phyloP scores from a whole-genome alignment of 1,140 invertebrate species.

The Trichogramma pretiosum region DNA sequence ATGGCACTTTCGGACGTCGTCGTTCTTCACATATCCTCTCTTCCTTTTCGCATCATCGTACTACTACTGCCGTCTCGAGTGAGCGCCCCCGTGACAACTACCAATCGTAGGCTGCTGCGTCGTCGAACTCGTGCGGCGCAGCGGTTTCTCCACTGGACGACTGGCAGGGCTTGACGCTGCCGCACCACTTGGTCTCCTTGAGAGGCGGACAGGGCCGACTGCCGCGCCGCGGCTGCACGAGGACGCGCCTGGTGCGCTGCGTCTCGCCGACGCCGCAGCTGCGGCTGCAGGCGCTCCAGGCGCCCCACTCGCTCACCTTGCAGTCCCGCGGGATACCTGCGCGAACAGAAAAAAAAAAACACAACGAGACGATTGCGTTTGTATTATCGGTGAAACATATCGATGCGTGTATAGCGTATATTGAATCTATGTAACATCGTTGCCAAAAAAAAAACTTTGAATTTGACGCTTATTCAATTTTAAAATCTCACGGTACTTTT shows the following conservation, averaged over 20 bases:
- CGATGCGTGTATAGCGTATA: no score
- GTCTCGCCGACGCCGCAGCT: slow-evolving; percentile 82
- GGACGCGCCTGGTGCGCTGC: slow-evolving; percentile 63
- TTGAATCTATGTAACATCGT: no score
- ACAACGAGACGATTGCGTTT: no score
- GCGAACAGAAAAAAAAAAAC: slow-evolving; percentile 23
- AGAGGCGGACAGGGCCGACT: slow-evolving; percentile 72
- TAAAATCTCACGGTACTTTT: no score
- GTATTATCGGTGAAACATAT: no score
- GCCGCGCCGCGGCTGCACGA: slow-evolving; percentile 64
- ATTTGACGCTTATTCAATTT: no score
- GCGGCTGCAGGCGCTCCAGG: slow-evolving; percentile 76
- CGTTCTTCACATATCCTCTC: neutral
- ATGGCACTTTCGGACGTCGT: neutral
- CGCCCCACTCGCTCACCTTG: slow-evolving; percentile 76
- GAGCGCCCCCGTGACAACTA: neutral
- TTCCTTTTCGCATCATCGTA: slow-evolving; percentile 7
- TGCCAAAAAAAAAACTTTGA: no score
- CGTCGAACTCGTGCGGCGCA: slow-evolving; percentile 6
- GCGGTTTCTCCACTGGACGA: no score
- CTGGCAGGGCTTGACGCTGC: slow-evolving; percentile 61
- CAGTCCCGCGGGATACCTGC: slow-evolving; percentile 61
- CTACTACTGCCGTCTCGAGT: neutral
- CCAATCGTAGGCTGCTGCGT: neutral
- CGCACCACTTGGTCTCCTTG: slow-evolving; percentile 78